Percentiles rank a stretch among this genome's conserved stretches.
Evolutionary conservation across 2,113 vertebrate species (phyloP).

Genomic region (Dascyllus trimaculatus): DNA sequence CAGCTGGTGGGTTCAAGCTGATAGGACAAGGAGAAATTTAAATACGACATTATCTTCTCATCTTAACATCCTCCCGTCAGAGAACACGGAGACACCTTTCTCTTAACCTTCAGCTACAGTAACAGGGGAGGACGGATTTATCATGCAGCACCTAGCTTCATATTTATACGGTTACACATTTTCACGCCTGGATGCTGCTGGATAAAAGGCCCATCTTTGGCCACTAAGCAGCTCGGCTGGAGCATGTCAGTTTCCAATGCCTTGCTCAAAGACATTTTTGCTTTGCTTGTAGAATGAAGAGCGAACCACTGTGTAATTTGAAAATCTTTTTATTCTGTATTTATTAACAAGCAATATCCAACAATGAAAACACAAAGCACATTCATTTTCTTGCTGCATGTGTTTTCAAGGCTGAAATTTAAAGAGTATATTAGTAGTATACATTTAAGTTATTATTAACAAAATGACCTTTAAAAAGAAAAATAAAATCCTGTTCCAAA

Average conservation of each 20-base stretch:
- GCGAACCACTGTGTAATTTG: not conserved
- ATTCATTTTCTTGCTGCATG: too few relatives aligned
- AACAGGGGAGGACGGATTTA: slow-evolving; percentile 30
- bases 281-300: slow-evolving; percentile 3
- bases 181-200: slow-evolving; percentile 47
- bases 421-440: too few relatives aligned
- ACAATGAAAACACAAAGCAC: too few relatives aligned
- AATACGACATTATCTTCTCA: slow-evolving; percentile 51
- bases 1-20: slow-evolving; percentile 57
- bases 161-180: slow-evolving; percentile 53
- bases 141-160: slow-evolving; percentile 53
- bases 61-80: slow-evolving; percentile 8
- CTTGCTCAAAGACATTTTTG: slow-evolving; percentile 56
- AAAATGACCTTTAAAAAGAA: too few relatives aligned
- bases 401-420: too few relatives aligned
- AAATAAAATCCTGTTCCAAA: too few relatives aligned
- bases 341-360: too few relatives aligned
- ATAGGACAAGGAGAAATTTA: slow-evolving; percentile 56
- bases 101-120: slow-evolving; percentile 50
- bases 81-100: slow-evolving; percentile 27
- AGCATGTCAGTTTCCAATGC: slow-evolving; percentile 35
- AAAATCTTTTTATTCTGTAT: too few relatives aligned
- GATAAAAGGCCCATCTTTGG: slow-evolving; percentile 28
- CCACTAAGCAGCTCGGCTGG: slow-evolving; percentile 27
- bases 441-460: too few relatives aligned